Base-by-base conservation (phyloP, 2,113 vertebrate species). In the Dunckerocampus dactyliophorus region DNA sequence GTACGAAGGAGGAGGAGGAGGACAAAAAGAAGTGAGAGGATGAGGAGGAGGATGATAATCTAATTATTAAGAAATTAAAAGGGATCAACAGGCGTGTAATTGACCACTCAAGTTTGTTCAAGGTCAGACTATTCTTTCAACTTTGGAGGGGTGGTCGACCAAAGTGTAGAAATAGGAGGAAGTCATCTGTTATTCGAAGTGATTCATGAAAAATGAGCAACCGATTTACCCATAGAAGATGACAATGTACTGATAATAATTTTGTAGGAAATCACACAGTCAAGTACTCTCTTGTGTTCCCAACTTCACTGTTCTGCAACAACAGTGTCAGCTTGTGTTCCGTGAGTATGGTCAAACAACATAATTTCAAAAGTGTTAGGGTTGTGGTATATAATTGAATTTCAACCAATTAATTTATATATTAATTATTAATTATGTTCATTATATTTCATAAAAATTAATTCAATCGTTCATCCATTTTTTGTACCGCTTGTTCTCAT, bases 11-110 rank as follows among this genome's bases (percentile, higher is more conserved):
- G 77, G 69, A 79, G 71, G 61, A 62, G 55, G 69, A 80, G 71
- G 63, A 69, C 57, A 55, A 50, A 71, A 50, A 63, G 48, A 59
- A 66, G 52, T 58, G 51, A 65, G 67, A 72, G 50, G 47, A 37
- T 60, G 59, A 67, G 55, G 65, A 59, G 62, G 70, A 74, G 47
- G 72, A 74, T 64, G 65, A 54, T 89, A 84, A 89, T 86, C 72
- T 55, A 89, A 88, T 90, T 88, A 89, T 86, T 84, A 81, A 74
- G 67, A 78, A 82, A 88, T 89, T 90, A 89, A 83, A 81, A 87
- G 74, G 63, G 78, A 77, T 88, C 83, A 87, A 90, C 87, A 87
- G 88, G 83, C 86, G 84, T 91, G 83, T 89, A 91, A 89, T 92
- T 87, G 84, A 86, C 81, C 77, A 68, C 57, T 72, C 87, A 90